A percentile compares a stretch with the other conserved stretches of the same genome.
phyloP scores from a whole-genome alignment of 2,797 vertebrate species.

The Pangasius macronema region DNA sequence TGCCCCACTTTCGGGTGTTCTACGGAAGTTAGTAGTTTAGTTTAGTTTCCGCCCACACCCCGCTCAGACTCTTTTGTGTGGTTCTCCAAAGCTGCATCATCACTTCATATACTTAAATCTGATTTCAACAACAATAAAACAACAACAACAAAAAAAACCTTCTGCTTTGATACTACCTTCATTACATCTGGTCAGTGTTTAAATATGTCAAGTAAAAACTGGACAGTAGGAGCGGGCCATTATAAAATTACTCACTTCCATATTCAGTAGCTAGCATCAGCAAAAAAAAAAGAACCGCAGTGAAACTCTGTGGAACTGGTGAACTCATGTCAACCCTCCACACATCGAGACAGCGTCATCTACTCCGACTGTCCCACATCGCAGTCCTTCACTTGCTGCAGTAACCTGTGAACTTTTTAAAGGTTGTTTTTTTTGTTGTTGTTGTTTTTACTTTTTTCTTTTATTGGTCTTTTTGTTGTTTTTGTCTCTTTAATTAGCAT shows the following conservation, averaged over 20 bases:
- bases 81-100: not conserved
- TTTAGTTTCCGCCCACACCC: conserved; percentile 15
- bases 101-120: not conserved
- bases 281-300: not conserved
- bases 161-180: not conserved
- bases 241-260: not conserved
- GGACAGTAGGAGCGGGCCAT: not conserved
- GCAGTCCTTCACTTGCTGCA: not conserved
- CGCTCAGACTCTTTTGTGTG: not conserved
- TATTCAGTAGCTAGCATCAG: not conserved
- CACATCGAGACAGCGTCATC: not conserved
- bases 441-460: not conserved
- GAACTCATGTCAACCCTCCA: not conserved
- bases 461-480: not conserved
- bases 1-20: conserved; percentile 41
- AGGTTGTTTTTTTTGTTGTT: not conserved
- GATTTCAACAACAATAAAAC: not conserved
- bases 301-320: conserved; percentile 16
- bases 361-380: no score
- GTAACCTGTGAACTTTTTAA: not conserved
- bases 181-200: not conserved
- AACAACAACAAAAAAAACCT: not conserved
- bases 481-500: not conserved
- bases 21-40: not conserved
- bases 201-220: not conserved